These are phyloP conservation scores for Drosophila pachea DNA, from an alignment of 1,140 invertebrate genomes.

Conservation along the genomic window DNA sequence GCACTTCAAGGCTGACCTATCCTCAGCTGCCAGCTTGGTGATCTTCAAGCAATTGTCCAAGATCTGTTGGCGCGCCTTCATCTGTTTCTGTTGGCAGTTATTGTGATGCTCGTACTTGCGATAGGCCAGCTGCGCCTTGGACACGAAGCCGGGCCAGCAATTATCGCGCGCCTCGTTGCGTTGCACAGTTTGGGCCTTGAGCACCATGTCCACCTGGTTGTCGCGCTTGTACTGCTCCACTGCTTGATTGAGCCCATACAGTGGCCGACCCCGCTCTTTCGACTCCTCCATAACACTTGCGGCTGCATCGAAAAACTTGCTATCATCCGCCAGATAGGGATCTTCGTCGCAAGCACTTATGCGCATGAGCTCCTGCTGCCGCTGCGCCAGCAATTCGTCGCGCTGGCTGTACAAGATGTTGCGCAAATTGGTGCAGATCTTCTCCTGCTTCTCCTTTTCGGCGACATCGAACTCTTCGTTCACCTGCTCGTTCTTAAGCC, in stretches of 20 bases:
- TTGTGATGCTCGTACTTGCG: slow-evolving; percentile 59
- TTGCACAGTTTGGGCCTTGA: slow-evolving; percentile 28
- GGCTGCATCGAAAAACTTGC: slow-evolving; percentile 49
- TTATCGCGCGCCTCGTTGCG: slow-evolving; percentile 39
- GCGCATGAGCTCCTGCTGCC: slow-evolving; percentile 41
- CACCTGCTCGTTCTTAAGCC: slow-evolving; percentile 11
- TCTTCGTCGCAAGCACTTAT: slow-evolving; percentile 47
- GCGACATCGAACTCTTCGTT: slow-evolving; percentile 28
- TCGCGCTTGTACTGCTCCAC: slow-evolving; percentile 37
- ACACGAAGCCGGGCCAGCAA: slow-evolving; percentile 57
- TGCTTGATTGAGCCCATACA: slow-evolving; percentile 47
- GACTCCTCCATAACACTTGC: slow-evolving; percentile 39
- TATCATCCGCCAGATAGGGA: slow-evolving; percentile 50
- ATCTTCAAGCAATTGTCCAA: slow-evolving; percentile 53
- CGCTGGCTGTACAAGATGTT: slow-evolving; percentile 31
- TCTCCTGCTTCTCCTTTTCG: slow-evolving; percentile 11
- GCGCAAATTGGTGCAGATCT: slow-evolving; percentile 19
- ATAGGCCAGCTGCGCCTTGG: slow-evolving; percentile 57
- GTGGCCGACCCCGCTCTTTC: slow-evolving; percentile 41
- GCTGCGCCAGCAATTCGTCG: slow-evolving; percentile 39
- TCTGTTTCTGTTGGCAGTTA: slow-evolving; percentile 37
- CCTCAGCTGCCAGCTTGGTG: slow-evolving; percentile 49
- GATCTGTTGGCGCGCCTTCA: slow-evolving; percentile 40
- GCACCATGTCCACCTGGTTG: slow-evolving; percentile 49
- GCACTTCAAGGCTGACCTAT: slow-evolving; percentile 38